A percentile compares a stretch with the other conserved stretches of the same genome.
Conservation (phyloP, 2,113 vertebrate genomes). For the Istiophorus platypterus region DNA sequence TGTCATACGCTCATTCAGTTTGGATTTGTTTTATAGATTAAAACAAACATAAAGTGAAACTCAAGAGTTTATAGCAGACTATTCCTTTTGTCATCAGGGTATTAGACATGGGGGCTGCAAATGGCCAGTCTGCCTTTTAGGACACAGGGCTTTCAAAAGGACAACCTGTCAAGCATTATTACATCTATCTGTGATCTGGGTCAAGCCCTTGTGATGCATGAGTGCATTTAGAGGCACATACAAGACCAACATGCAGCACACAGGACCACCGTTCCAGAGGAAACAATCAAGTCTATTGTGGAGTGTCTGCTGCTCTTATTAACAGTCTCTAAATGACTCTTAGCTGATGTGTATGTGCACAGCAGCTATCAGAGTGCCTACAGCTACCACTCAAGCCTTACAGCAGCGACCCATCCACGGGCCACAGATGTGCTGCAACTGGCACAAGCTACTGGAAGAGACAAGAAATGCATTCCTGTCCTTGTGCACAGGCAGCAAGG, state of each 20-base stretch:
- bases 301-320: slow-evolving; percentile 52
- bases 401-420: slow-evolving; percentile 20
- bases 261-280: slow-evolving; percentile 42
- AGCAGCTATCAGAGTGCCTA: slow-evolving; percentile 25
- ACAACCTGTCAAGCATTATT: slow-evolving; percentile 80
- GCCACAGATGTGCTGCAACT: slow-evolving; percentile 46
- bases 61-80: not conserved
- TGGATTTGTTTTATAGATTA: slow-evolving; percentile 6
- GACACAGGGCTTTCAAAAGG: slow-evolving; percentile 79
- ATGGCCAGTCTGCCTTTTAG: slow-evolving; percentile 71
- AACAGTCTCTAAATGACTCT: slow-evolving; percentile 44
- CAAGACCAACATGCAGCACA: slow-evolving; percentile 34
- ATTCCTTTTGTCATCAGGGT: slow-evolving; percentile 21
- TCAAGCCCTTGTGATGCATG: slow-evolving; percentile 77
- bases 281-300: slow-evolving; percentile 69
- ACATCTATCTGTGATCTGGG: slow-evolving; percentile 81
- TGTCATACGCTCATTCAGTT: not conserved
- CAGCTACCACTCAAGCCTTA: slow-evolving; percentile 41
- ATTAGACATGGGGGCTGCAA: slow-evolving; percentile 57
- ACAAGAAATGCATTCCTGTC: slow-evolving; percentile 44
- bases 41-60: slow-evolving; percentile 1
- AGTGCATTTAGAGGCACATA: slow-evolving; percentile 69
- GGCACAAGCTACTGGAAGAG: slow-evolving; percentile 56
- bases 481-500: slow-evolving; percentile 55
- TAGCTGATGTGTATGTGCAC: slow-evolving; percentile 32